These are phyloP conservation scores for Drosophila truncata DNA, from an alignment of 1,140 invertebrate species.

Conservation along the genomic window DNA sequence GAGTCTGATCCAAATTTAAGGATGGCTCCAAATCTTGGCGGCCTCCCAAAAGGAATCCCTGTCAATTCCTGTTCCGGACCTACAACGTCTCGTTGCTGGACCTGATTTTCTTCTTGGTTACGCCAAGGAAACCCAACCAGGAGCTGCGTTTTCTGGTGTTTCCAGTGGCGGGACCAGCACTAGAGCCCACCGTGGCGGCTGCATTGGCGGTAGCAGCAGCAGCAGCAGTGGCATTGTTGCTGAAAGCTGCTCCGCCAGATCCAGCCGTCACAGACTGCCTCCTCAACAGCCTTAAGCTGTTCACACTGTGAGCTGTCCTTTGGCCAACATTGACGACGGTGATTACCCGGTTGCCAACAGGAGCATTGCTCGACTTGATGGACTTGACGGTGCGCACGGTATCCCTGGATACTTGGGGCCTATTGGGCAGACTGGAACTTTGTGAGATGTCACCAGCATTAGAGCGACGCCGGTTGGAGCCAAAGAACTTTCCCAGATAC, in stretches of 20 bases:
- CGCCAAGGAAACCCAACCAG: slow-evolving; percentile 56
- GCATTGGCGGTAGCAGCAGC: too few relatives aligned
- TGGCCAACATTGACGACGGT: not conserved
- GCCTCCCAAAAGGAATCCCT: not conserved
- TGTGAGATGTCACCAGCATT: slow-evolving; percentile 16
- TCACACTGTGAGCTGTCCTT: not conserved
- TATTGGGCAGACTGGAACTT: slow-evolving; percentile 23
- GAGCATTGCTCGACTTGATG: not conserved
- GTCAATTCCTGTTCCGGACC: not conserved
- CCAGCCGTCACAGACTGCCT: not conserved
- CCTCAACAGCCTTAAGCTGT: not conserved
- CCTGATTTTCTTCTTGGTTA: slow-evolving; percentile 43
- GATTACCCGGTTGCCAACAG: not conserved
- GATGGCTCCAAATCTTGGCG: not conserved
- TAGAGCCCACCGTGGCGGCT: not conserved
- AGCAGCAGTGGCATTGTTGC: too few relatives aligned
- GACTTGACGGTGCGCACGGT: slow-evolving; percentile 19
- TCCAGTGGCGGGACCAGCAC: not conserved
- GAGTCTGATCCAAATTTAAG: not conserved
- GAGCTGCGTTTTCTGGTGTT: not conserved
- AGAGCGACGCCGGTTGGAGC: slow-evolving; percentile 27
- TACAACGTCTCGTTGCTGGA: slow-evolving; percentile 24
- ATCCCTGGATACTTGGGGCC: slow-evolving; percentile 4
- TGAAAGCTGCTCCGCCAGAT: not conserved
- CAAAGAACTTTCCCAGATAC: slow-evolving; percentile 45